Evolutionary conservation across 2,888 invertebrate species (phyloP).

Genomic region (Aricia artaxerxes): DNA sequence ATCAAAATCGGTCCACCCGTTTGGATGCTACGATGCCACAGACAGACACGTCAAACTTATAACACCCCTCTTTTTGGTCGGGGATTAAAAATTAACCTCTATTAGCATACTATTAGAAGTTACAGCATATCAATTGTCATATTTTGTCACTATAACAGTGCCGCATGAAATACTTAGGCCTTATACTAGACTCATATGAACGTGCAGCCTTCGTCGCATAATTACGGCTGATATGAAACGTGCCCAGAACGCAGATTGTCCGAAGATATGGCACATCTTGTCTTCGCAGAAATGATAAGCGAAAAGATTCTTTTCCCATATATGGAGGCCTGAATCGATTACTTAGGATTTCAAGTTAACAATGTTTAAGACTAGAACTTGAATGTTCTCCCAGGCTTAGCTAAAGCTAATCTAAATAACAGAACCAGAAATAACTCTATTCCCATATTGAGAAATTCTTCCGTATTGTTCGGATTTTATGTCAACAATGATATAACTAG

Average conservation of each 20-base stretch:
- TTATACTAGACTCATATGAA: constrained; percentile 7
- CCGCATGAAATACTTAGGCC: not conserved
- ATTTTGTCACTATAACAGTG: not conserved
- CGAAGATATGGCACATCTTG: constrained; percentile 21
- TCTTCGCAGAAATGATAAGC: constrained; percentile 19
- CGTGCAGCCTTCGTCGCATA: constrained; percentile 23
- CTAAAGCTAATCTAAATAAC: too few relatives aligned
- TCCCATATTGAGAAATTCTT: not conserved
- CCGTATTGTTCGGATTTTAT: not conserved
- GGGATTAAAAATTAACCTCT: not conserved
- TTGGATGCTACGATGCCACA: too few relatives aligned
- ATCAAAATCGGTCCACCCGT: too few relatives aligned
- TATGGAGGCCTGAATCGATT: not conserved
- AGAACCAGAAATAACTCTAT: too few relatives aligned
- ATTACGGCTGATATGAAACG: constrained; percentile 7
- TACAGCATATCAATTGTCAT: not conserved
- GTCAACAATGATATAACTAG: not conserved
- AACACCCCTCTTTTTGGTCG: too few relatives aligned
- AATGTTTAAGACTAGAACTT: not conserved
- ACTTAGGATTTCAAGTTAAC: not conserved
- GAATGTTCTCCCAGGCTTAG: not conserved
- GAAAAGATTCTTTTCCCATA: not conserved
- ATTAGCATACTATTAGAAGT: not conserved
- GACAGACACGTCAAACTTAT: too few relatives aligned
- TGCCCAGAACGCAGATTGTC: constrained; percentile 14